Base-by-base conservation (phyloP, 1,140 invertebrate species). In the Propsilocerus akamusi region DNA sequence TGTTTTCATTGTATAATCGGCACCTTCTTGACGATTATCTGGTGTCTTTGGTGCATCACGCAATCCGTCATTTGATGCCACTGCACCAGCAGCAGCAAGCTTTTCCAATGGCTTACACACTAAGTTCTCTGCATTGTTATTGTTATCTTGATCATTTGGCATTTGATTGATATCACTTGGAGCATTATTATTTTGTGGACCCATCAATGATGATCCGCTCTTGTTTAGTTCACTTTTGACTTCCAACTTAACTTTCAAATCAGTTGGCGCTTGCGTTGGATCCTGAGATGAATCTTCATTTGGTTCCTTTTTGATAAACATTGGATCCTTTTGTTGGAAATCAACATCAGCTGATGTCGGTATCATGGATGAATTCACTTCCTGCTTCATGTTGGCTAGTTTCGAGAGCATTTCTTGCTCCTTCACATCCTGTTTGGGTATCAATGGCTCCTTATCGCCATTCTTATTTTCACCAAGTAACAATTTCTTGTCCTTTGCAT, bases 291-390 rank as follows among this genome's bases (percentile, higher is more conserved):
- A 51, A 51, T 68, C 66, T 47, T 68, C 63, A 50, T 66, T 58
- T 14, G 62, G 59, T 34, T 66, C 60, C 49, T 69, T 64, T 47
- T 68, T 67, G 22, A 68, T 65, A 28, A 64, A 65, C 0, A 64
- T 52, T 11, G 46, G 58, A 20, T 65, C 56, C 54, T 66, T 69
- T 37, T 65, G 63, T 48, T 60, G 51, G 30, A 55, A 56, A 41
- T 58, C 59, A 14, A 59, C 32, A 47, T 55, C 34, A 41, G 58
- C 54, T 51, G 61, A 53, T 56, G 63, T 59, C 32, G 58, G 37
- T 48, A 48, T 48, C 47, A 37, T 52, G 51, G 49, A 51, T 51
- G 41, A 26, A 47, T 49, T 51, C 53, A 12, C 32, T 53, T 60
- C 66, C 52, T 65, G 63, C 37, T 65, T 65, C 10, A 65, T 65